A percentile compares a stretch with the other conserved stretches of the same genome.
phyloP scores from a whole-genome alignment of 2,797 vertebrate species.

The Catamblyrhynchus diadema region DNA sequence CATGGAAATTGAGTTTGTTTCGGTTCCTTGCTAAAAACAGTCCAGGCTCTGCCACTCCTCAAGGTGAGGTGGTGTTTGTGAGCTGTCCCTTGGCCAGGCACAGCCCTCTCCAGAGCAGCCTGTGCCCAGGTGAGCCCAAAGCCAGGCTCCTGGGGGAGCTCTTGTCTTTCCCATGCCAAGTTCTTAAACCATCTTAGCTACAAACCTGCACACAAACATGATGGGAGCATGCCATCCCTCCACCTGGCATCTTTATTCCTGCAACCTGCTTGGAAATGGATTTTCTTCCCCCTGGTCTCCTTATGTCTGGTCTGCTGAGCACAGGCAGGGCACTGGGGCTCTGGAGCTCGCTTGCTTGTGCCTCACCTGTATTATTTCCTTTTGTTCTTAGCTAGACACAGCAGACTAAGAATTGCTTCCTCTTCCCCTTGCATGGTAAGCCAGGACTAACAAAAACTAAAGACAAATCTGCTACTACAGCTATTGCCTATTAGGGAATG shows the following conservation, averaged over 20 bases:
- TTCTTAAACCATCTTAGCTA: background rate
- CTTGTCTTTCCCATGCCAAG: background rate
- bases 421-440: background rate
- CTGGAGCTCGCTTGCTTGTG: fast-evolving
- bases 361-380: background rate
- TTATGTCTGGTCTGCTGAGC: background rate
- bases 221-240: background rate
- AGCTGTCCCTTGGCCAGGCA: background rate
- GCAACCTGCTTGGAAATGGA: background rate
- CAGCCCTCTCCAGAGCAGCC: background rate
- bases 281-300: background rate
- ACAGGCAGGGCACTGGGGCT: background rate
- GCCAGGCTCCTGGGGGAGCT: constrained; percentile 29
- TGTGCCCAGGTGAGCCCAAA: background rate
- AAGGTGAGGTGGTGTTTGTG: background rate
- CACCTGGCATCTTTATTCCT: background rate
- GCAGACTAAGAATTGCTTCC: background rate
- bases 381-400: background rate
- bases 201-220: background rate
- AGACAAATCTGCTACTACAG: background rate
- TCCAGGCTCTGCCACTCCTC: background rate
- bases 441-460: background rate
- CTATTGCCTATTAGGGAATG: background rate
- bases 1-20: fast-evolving
- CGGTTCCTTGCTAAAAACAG: background rate